These are phyloP conservation scores for Antidorcas marsupialis DNA, from an alignment of 2,113 vertebrate species.

Conservation along the genomic window DNA sequence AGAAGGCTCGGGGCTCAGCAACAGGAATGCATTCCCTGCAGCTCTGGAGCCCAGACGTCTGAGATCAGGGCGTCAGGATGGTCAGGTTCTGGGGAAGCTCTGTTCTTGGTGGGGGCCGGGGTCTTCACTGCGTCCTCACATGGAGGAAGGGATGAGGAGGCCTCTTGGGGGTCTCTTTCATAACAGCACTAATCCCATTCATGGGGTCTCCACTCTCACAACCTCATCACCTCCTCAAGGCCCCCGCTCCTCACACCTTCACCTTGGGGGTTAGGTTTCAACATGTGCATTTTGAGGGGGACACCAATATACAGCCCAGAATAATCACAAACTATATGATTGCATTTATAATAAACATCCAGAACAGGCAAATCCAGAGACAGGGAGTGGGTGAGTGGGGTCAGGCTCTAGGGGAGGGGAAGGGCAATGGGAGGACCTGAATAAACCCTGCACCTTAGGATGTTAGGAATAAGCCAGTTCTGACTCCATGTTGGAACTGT, in stretches of 20 bases:
- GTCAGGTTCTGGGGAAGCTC: not conserved
- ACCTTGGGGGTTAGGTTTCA: too few relatives aligned
- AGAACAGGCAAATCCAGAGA: too few relatives aligned
- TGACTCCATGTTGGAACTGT: not conserved
- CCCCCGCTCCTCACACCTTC: not conserved
- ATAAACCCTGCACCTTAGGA: not conserved
- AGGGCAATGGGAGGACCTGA: too few relatives aligned
- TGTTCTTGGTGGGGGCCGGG: not conserved
- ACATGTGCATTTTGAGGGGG: too few relatives aligned
- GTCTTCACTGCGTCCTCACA: not conserved
- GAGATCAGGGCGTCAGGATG: not conserved
- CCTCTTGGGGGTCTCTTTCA: fast-evolving
- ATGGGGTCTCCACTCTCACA: not conserved
- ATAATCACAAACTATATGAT: too few relatives aligned
- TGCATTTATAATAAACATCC: too few relatives aligned
- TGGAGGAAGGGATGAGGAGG: not conserved
- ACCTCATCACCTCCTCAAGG: not conserved
- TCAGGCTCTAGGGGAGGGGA: too few relatives aligned
- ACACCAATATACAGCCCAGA: too few relatives aligned
- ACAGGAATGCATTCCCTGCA: not conserved
- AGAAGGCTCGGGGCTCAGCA: not conserved
- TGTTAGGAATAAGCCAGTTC: not conserved
- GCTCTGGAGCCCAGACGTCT: not conserved
- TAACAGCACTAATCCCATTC: not conserved
- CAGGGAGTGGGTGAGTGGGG: too few relatives aligned